A percentile compares a stretch with the other conserved stretches of the same genome.
These are phyloP conservation scores for Burhinus bistriatus DNA, from an alignment of 2,113 vertebrate species.

Conservation along the genomic window DNA sequence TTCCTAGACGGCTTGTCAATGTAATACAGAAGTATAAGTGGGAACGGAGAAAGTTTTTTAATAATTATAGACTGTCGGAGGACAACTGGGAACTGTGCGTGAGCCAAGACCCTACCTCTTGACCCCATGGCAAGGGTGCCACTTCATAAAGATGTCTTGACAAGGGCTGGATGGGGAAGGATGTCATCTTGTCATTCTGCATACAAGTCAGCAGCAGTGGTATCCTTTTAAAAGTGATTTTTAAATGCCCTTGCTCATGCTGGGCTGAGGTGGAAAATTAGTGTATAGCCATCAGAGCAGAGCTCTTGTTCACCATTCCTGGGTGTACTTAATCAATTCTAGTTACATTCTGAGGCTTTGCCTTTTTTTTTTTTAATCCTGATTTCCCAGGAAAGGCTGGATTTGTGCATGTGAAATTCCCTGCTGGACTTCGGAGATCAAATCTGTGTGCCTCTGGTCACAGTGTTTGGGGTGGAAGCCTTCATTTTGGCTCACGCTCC, in stretches of 20 bases:
- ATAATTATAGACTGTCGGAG: background rate
- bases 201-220: background rate
- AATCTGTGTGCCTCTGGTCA: rapidly evolving
- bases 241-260: background rate
- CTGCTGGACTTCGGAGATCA: rapidly evolving
- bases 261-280: background rate
- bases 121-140: background rate
- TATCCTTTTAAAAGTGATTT: background rate
- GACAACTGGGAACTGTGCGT: background rate
- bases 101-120: background rate
- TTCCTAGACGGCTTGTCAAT: background rate
- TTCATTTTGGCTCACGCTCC: rapidly evolving
- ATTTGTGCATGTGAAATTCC: background rate
- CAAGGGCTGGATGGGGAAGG: background rate
- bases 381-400: background rate
- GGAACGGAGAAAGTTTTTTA: background rate
- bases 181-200: background rate
- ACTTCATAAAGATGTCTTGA: background rate
- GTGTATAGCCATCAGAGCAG: background rate
- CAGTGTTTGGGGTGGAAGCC: background rate
- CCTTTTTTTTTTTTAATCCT: background rate
- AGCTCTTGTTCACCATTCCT: background rate
- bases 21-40: background rate
- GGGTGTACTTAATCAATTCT: background rate
- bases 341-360: background rate